phyloP scores from a whole-genome alignment of 2,113 vertebrate species.

The Melanotaenia duboulayi region DNA sequence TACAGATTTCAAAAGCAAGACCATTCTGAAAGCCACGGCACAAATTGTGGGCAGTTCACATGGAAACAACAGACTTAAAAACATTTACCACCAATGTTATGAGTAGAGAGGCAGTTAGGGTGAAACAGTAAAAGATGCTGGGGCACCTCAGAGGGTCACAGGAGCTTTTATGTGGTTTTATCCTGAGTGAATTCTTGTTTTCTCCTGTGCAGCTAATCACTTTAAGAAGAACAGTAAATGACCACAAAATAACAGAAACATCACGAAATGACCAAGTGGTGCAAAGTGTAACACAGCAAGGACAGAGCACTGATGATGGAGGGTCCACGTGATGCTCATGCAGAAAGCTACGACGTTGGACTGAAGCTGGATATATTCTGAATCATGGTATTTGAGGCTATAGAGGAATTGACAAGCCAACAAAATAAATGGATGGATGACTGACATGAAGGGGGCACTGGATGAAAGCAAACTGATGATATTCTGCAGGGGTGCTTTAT shows the following conservation, averaged over 20 bases:
- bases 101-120: constrained; percentile 32
- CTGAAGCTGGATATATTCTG: constrained; percentile 26
- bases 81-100: constrained; percentile 37
- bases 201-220: constrained; percentile 31
- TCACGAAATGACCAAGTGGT: constrained; percentile 38
- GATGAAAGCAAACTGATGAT: constrained; percentile 1
- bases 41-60: constrained; percentile 49
- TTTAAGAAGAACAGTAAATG: constrained; percentile 32
- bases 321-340: constrained; percentile 54
- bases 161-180: constrained; percentile 48
- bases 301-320: constrained; percentile 23
- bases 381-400: constrained; percentile 15
- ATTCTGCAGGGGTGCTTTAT: constrained; percentile 22
- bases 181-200: constrained; percentile 21
- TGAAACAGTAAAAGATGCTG: constrained; percentile 30
- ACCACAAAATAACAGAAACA: constrained; percentile 25
- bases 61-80: constrained; percentile 56
- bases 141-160: constrained; percentile 32
- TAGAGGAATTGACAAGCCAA: constrained; percentile 19
- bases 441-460: neutral
- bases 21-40: constrained; percentile 36
- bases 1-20: constrained; percentile 25
- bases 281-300: constrained; percentile 13
- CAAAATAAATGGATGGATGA: neutral
- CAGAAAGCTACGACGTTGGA: constrained; percentile 45